Evolutionary conservation across 2,888 invertebrate species (phyloP), one percentile per base, ranked within the genome.

Genomic region (Crematogaster levior): DNA sequence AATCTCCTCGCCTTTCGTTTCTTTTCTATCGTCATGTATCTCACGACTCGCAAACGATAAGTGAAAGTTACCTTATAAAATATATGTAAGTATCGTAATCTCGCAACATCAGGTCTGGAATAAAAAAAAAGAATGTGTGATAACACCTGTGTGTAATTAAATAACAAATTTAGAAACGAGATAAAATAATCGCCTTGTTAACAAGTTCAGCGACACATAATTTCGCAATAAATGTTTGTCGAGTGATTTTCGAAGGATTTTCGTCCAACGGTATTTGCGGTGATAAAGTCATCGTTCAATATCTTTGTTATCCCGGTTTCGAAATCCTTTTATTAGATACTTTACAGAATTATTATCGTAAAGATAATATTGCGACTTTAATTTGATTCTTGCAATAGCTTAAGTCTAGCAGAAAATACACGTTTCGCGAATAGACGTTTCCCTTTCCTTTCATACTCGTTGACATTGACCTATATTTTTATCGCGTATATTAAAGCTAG

Each of bases 11-110:
- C 58, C n/a, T 74, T 74, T 74, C 72, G 56, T 61, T 65, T 66
- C 21, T 43, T 66, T 77, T 40, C 40, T 43, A 65, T 65, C 37
- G 30, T 77, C 34, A 68, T 21, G 30, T 30, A 30, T 66, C 9
- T 68, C 21, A 53, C 27, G 24, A 18, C n/a, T 53, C 40, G n/a
- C 24, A n/a, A 43, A 63, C 51, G 37, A 40, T 77, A 66, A 56
- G 77, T 68, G 68, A 77, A 77, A 77, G 77, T 77, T 56, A 66
- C 6, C 30, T 30, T 77, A 68, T n/a, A n/a, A n/a, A n/a, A n/a
- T n/a, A n/a, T 56, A 75, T 37, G 15, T 72, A n/a, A 3, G 6
- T 56, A 73, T 61, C 24, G n/a, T 6, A n/a, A 21, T 46, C 3
- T 34, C 21, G 60, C 40, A n/a, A 43, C 10, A 1, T 63, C n/a